Conservation (phyloP, 2,113 vertebrate genomes). For the Gnathonemus echidnorhynchus region DNA sequence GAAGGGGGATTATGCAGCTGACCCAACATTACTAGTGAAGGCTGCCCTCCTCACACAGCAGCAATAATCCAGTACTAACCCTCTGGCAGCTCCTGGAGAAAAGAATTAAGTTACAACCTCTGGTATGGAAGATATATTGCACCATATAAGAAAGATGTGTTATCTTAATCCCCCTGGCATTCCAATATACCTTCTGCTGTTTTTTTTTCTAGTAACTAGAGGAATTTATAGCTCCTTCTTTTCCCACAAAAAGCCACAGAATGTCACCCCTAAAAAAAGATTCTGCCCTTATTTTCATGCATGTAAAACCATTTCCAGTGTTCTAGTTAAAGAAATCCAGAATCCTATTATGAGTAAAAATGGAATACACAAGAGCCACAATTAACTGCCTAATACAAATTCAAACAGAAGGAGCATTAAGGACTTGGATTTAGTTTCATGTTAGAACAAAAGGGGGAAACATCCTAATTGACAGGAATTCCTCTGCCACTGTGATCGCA, state of each 20-base stretch:
- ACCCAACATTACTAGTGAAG: neutral
- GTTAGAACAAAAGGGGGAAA: neutral
- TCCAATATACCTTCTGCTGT: constrained; percentile 8
- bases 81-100: neutral
- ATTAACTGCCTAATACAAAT: neutral
- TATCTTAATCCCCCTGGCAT: constrained; percentile 16
- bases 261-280: neutral
- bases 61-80: neutral
- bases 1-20: neutral
- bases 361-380: neutral
- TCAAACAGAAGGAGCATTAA: neutral
- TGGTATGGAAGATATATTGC: constrained; percentile 17
- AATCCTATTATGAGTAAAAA: neutral
- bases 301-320: neutral
- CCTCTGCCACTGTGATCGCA: neutral
- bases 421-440: neutral
- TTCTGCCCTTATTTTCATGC: neutral
- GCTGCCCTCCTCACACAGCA: neutral
- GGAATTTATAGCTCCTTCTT: neutral
- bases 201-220: constrained; percentile 4
- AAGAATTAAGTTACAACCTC: constrained; percentile 15
- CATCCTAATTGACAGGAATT: constrained; percentile 20
- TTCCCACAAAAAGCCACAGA: neutral
- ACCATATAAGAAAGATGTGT: constrained; percentile 11
- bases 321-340: neutral